Base-by-base conservation (phyloP, 2,797 vertebrate species). In the Toxotes lorentzi region DNA sequence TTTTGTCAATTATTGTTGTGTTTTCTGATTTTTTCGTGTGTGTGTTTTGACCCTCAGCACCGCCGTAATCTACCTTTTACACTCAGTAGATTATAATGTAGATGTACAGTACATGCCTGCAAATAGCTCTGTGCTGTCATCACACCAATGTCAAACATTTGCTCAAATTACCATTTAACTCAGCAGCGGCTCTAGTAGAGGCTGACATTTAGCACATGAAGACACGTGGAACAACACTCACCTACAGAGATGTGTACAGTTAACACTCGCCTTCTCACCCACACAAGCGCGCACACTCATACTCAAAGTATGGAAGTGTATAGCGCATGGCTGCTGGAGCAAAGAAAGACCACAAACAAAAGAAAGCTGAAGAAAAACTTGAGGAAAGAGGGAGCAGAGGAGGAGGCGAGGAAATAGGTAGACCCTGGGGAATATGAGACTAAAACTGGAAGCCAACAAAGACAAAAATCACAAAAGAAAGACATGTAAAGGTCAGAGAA, bases 91-190 rank as follows among this genome's bases (percentile, higher is more conserved):
- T 30, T 30, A 30, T 30, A 30, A 30, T 30, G 56, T 62, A 24
- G 45, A 47, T 62, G 27, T 60, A 67, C 38, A 65, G 24, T 40
- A 13, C 51, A 75, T 38, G 2, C 57, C 51, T 45, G 62, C 17
- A 45, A 41, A 67, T n/a, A 71, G 10, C 16, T 64, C 72, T 67
- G 10, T 67, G 54, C 16, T 79, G 69, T 80, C 47, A 64, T 79
- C 21, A 68, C 73, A 21, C 63, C 60, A 73, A 81, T 81, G 70
- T 88, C 70, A 87, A 84, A 87, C 77, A 76, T 75, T 88, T 87
- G 58, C 78, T 82, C 57, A 77, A 83, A 85, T 88, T 81, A 84
- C 81, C 71, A 83, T 83, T 88, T 85, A 72, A 86, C 70, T 85
- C 58, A 62, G 66, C 74, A 78, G 73, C 76, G 86, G 79, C 70